Evolutionary conservation across 2,888 invertebrate genomes (phyloP).

Genomic region (Lasioglossum figueresi): DNA sequence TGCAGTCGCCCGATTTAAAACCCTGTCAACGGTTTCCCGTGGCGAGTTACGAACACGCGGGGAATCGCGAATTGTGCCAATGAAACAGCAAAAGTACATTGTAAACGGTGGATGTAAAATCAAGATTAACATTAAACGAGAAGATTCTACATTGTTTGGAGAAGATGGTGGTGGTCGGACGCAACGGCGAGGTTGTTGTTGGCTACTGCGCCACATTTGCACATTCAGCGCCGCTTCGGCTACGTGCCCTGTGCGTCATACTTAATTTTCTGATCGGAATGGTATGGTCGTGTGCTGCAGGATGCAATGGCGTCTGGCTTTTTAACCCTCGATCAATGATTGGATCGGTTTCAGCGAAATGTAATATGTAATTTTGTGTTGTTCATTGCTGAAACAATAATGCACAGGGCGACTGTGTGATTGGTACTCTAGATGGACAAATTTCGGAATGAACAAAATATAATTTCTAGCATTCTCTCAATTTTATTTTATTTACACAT

Average conservation of each 20-base stretch:
- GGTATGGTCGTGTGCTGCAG: not conserved
- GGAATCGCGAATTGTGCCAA: not conserved
- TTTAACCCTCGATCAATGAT: not conserved
- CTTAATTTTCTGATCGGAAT: not conserved
- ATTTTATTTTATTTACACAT: not conserved
- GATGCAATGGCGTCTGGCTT: not conserved
- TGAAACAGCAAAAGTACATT: not conserved
- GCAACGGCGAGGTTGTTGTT: not conserved
- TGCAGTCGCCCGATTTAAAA: conserved; percentile 1
- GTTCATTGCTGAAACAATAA: not conserved
- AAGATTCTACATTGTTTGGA: not conserved
- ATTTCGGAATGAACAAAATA: not conserved
- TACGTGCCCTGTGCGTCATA: not conserved
- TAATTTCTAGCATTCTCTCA: not conserved
- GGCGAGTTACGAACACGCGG: not conserved
- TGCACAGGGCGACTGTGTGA: too few species aligned
- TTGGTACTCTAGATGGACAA: not conserved
- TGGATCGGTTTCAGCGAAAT: not conserved
- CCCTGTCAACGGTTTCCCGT: not conserved
- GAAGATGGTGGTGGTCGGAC: not conserved
- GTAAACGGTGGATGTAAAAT: not conserved
- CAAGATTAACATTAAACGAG: not conserved
- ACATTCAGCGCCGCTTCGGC: not conserved
- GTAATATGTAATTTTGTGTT: not conserved
- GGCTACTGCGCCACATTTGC: not conserved